Evolutionary conservation across 2,888 invertebrate genomes (phyloP).

Genomic region (Callosobruchus maculatus): DNA sequence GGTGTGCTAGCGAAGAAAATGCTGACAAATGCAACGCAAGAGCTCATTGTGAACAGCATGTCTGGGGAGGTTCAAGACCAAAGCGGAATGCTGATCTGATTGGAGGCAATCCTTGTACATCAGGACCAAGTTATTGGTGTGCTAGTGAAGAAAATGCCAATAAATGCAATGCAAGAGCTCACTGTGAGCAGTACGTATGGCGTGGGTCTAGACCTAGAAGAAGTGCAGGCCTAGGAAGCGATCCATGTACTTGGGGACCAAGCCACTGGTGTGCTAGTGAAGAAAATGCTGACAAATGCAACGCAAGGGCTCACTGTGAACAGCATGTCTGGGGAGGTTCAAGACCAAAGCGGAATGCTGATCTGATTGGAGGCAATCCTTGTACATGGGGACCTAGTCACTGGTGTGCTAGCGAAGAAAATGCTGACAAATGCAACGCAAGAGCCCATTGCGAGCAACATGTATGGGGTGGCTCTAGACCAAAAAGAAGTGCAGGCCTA

Average conservation of each 20-base stretch:
- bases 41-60: slow-evolving; percentile 37
- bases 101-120: slow-evolving; percentile 55
- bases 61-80: neutral
- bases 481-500: neutral
- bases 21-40: slow-evolving; percentile 52
- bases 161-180: slow-evolving; percentile 36
- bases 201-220: neutral
- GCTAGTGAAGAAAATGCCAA: slow-evolving; percentile 49
- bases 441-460: neutral
- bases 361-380: neutral
- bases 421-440: slow-evolving; percentile 53
- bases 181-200: neutral
- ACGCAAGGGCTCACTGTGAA: neutral
- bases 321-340: neutral
- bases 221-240: neutral
- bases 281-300: neutral
- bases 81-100: neutral
- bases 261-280: neutral
- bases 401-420: slow-evolving; percentile 62
- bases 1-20: slow-evolving; percentile 59
- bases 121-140: slow-evolving; percentile 78
- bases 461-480: neutral
- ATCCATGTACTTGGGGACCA: neutral
- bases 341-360: neutral
- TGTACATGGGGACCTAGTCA: slow-evolving; percentile 53